Evolutionary conservation across 1,140 invertebrate species (phyloP).

Genomic region (Mizuhopecten yessoensis): DNA sequence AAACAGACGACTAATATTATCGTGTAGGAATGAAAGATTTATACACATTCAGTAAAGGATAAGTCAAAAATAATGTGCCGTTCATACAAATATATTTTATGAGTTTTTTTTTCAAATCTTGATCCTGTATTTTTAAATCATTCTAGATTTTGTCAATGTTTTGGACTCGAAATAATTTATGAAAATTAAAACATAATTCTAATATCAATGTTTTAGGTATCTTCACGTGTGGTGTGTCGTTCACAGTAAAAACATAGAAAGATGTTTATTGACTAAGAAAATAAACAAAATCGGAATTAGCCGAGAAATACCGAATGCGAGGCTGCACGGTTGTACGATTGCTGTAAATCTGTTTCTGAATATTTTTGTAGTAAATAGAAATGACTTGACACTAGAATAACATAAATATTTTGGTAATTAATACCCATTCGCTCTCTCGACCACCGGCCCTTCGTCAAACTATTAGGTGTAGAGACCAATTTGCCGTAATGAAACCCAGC

Average conservation of each 20-base stretch:
- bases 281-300: neutral
- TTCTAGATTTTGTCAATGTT: no score
- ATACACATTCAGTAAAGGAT: no score
- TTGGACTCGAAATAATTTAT: no score
- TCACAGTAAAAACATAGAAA: neutral
- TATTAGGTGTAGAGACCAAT: neutral
- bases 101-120: no score
- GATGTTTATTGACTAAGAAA: neutral
- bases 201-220: neutral
- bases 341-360: conserved; percentile 6
- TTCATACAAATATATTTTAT: no score
- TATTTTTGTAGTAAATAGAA: conserved; percentile 35
- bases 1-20: no score
- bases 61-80: no score
- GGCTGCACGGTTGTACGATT: neutral
- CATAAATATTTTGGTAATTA: conserved; percentile 40
- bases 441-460: conserved; percentile 19
- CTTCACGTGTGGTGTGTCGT: neutral
- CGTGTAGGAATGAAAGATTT: no score
- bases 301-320: neutral
- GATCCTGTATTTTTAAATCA: no score
- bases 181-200: no score
- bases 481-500: neutral
- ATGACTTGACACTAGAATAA: conserved; percentile 31
- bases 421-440: neutral